Percentiles rank a stretch among this genome's conserved stretches.
These are phyloP conservation scores for Tolypeutes matacus DNA, from an alignment of 2,797 vertebrate species.

Conservation along the genomic window DNA sequence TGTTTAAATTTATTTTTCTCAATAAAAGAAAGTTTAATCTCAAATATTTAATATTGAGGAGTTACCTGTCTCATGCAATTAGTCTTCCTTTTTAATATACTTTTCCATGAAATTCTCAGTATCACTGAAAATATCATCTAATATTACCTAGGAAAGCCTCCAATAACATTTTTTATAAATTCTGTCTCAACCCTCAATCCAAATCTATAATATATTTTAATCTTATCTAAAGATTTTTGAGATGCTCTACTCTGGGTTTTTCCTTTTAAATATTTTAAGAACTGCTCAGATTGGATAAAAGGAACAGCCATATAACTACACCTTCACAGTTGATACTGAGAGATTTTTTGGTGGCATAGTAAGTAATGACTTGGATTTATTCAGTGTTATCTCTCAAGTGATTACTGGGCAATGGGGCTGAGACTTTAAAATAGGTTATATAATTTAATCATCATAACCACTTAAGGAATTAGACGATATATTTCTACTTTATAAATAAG, in stretches of 20 bases:
- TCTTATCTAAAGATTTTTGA: neutral
- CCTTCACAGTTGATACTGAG: neutral
- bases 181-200: neutral
- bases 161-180: neutral
- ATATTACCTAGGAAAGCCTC: neutral
- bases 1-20: neutral
- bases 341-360: neutral
- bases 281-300: neutral
- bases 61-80: neutral
- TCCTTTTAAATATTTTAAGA: neutral
- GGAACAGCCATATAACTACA: neutral
- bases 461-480: neutral
- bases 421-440: neutral
- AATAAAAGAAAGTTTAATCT: neutral
- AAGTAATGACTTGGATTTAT: neutral
- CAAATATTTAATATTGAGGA: neutral
- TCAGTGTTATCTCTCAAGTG: neutral
- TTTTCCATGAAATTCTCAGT: neutral
- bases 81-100: neutral
- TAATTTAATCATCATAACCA: conserved; percentile 28
- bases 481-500: neutral
- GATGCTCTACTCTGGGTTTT: neutral
- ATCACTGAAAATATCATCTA: neutral
- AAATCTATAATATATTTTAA: conserved; percentile 35
- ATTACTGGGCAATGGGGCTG: neutral